Evolutionary conservation across 2,888 invertebrate species (phyloP).

Genomic region (Hybos culiciformis): DNA sequence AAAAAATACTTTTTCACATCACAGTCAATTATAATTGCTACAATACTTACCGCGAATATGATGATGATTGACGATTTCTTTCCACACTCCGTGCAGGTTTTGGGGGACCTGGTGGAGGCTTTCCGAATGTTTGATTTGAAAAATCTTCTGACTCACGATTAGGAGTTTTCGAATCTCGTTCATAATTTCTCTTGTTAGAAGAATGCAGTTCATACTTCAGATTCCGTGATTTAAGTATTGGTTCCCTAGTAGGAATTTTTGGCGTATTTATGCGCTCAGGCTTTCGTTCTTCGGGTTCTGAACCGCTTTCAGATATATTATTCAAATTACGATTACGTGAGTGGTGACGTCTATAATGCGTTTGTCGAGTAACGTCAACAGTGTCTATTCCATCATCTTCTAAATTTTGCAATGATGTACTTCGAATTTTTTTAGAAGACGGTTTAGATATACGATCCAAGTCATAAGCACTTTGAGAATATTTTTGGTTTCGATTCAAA

Average conservation of each 20-base stretch:
- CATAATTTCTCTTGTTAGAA: conserved; percentile 8
- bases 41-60: conserved; percentile 19
- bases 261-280: conserved; percentile 5
- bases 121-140: conserved; percentile 13
- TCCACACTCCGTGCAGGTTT: conserved; percentile 34
- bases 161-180: conserved; percentile 13
- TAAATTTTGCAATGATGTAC: conserved; percentile 33
- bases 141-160: conserved; percentile 7
- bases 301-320: conserved; percentile 35
- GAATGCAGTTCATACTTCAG: conserved; percentile 8
- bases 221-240: conserved; percentile 4
- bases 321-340: conserved; percentile 38
- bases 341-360: conserved; percentile 29
- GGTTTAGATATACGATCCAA: conserved; percentile 25
- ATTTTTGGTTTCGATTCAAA: conserved; percentile 26
- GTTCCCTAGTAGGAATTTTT: conserved; percentile 8
- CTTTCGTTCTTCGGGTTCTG: conserved; percentile 31
- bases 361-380: conserved; percentile 24
- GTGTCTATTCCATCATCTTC: conserved; percentile 28
- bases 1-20: background rate
- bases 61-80: conserved; percentile 18
- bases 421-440: conserved; percentile 22
- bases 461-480: conserved; percentile 34
- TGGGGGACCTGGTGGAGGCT: conserved; percentile 27
- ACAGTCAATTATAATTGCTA: background rate